Evolutionary conservation across 2,797 vertebrate genomes (phyloP), one percentile per base, ranked within the genome.

Genomic region (Spea hammondii): DNA sequence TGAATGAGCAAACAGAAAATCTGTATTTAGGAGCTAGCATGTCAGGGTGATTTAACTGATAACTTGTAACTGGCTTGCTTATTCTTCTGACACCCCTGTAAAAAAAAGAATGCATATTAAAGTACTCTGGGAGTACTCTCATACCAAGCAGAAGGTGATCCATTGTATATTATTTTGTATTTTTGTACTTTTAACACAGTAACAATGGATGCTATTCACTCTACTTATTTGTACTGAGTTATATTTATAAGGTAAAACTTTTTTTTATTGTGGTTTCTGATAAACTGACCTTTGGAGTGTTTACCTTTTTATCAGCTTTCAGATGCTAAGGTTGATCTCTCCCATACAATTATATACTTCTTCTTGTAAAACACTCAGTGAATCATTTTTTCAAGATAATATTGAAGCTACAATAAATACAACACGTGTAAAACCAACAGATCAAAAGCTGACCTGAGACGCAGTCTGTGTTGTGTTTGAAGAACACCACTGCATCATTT

Each of bases 391-490:
- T 89, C 83, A 83, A 89, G 86, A 88, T 85, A 88, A 84, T 82
- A 73, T 84, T 54, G 72, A 82, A 87, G 87, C 87, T 86, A 90
- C 89, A 90, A 92, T 87, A 92, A 92, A 91, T 89, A 90, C 49
- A 60, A 84, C 79, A 91, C 91, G 90, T 93, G 89, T 91, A 91
- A 92, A 92, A 91, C 87, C 88, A 92, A 91, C 89, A 89, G 88
- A 91, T 91, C 89, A 89, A 88, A 89, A 87, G 85, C 85, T 84
- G 88, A 89, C 86, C 89, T 85, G 74, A 79, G 88, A 83, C 77
- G 77, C 86, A 86, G 86, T 88, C 83, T 6, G 76, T 79, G 82
- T 86, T 79, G 77, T 88, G 85, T 91, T 91, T 90, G 89, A 91
- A 91, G 89, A 91, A 89, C 87, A 89, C 87, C 85, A 88, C 87